Evolutionary conservation across 1,140 invertebrate genomes (phyloP), one percentile per base, ranked within the genome.

Genomic region (Drosophila ohnishii): DNA sequence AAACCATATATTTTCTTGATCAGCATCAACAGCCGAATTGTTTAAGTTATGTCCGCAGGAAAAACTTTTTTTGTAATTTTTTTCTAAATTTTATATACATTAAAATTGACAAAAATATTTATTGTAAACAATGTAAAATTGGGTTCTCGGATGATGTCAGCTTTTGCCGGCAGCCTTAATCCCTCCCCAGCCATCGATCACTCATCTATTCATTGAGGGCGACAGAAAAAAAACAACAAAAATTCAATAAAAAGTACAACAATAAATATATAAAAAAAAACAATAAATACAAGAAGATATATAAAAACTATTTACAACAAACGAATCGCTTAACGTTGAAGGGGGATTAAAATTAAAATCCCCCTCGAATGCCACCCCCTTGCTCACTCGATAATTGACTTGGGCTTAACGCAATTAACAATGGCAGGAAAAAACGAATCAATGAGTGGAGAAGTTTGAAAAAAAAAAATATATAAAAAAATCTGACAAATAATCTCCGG

Each of bases 341-440:
- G 3, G 55, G 56, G 34, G 64, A 56, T 60, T 44, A 70, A 55
- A 57, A 74, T 45, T 61, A 48, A 48, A 72, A 51, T 28, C 51
- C 19, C 16, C 51, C 11, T 22, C 19, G 51, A 56, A n/a, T 1
- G 14, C 25, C 50, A 28, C 25, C 19, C 40, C 19, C 44, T 1
- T n/a, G 39, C n/a, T 16, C n/a, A 19, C 71, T 79, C 64, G 75
- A 83, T 84, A 83, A 83, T 83, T 84, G 80, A 83, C 71, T 83
- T 66, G 62, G 72, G 66, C 76, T 79, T 84, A 77, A 77, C 66
- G 80, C 80, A 84, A 84, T 84, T 84, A 80, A 84, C 77, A 84
- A 78, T 63, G 62, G 32, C 32, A 37, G 78, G 51, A 72, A 66
- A 69, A 72, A 75, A 55, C 56, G 75, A 79, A 73, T 67, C 57